phyloP scores from a whole-genome alignment of 2,888 invertebrate species.

The Mesorhabditis belari region DNA sequence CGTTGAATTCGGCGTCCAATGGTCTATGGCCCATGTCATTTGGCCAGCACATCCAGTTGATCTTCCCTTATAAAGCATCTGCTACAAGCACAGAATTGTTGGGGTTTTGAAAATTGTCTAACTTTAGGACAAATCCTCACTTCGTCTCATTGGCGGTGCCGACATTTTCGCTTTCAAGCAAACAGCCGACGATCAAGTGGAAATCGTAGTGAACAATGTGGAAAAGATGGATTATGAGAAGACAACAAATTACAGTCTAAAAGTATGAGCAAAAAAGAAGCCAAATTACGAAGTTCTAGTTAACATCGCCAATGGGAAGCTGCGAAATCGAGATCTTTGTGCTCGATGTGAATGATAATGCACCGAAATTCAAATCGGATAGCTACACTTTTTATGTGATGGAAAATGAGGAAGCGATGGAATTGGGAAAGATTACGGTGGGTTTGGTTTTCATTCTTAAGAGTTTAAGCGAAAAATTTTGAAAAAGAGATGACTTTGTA shows the following conservation, averaged over 20 bases:
- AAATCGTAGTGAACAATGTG: neutral
- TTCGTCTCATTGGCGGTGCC: neutral
- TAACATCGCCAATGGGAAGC: neutral
- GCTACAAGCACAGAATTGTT: neutral
- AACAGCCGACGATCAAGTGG: neutral
- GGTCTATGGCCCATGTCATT: too few species aligned
- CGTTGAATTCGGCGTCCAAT: too few species aligned
- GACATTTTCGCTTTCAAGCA: neutral
- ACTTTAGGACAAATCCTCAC: neutral
- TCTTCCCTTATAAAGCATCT: neutral
- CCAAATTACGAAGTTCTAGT: neutral
- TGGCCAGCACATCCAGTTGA: too few species aligned
- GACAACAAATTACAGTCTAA: neutral
- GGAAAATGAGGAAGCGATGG: constrained; percentile 16
- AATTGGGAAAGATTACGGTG: constrained; percentile 15
- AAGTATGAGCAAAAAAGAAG: neutral
- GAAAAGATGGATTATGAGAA: neutral
- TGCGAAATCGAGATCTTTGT: neutral
- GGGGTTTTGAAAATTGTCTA: neutral
- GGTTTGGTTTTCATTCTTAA: too few species aligned
- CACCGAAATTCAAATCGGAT: constrained; percentile 12
- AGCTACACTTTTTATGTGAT: constrained; percentile 16
- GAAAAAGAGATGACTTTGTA: too few species aligned
- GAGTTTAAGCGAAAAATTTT: too few species aligned
- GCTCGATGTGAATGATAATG: neutral